A percentile compares a stretch with the other conserved stretches of the same genome.
Conservation (phyloP, 2,797 vertebrate species). For the Cynopterus sphinx region DNA sequence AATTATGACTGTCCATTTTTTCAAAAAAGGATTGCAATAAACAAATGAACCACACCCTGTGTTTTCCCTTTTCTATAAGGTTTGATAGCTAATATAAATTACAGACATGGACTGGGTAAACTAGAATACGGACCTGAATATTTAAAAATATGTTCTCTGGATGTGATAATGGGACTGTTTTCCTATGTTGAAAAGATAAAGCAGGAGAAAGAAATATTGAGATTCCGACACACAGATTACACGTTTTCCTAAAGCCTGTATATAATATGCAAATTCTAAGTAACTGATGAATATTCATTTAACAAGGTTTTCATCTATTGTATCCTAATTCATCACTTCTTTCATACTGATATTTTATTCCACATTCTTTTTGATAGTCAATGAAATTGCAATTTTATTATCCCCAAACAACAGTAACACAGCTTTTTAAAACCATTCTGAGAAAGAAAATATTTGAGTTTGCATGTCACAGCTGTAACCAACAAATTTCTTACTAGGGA, state of each 20-base stretch:
- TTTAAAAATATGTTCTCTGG: slow-evolving; percentile 20
- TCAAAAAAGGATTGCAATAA: neutral
- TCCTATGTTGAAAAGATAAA: slow-evolving; percentile 1
- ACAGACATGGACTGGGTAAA: neutral
- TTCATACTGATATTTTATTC: slow-evolving; percentile 25
- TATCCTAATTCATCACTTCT: slow-evolving; percentile 9
- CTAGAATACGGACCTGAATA: neutral
- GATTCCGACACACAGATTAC: neutral
- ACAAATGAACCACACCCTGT: neutral
- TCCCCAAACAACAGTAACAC: slow-evolving; percentile 46
- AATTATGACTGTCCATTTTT: neutral
- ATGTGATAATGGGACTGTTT: neutral
- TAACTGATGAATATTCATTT: slow-evolving; percentile 28
- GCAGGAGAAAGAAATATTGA: neutral
- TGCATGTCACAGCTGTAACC: slow-evolving; percentile 74
- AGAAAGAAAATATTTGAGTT: slow-evolving; percentile 81
- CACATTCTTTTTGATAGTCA: slow-evolving; percentile 47
- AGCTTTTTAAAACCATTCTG: slow-evolving; percentile 75
- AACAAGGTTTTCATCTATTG: neutral
- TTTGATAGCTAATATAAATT: slow-evolving; percentile 7
- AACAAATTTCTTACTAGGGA: slow-evolving; percentile 82
- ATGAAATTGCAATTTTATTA: slow-evolving; percentile 49
- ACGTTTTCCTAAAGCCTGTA: neutral
- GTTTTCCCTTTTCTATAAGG: neutral
- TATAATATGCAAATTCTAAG: neutral